Evolutionary conservation across 1,140 invertebrate species (phyloP).

Genomic region (Drosophila ananassae): DNA sequence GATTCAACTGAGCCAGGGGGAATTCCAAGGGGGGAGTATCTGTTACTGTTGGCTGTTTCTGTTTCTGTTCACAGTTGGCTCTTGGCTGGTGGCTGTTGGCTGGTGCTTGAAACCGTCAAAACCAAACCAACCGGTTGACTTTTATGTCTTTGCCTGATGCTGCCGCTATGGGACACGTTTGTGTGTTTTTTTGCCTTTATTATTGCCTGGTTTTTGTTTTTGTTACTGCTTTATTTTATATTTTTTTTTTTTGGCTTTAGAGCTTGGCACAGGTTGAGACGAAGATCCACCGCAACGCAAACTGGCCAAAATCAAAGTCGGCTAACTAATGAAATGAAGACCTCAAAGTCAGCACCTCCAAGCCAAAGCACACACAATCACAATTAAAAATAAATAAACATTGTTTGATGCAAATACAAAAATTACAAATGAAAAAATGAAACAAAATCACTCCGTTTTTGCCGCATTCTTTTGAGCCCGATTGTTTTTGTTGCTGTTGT

Average conservation of each 20-base stretch:
- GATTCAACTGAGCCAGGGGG: not conserved
- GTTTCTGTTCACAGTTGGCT: constrained; percentile 33
- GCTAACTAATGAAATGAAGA: constrained; percentile 44
- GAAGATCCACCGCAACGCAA: constrained; percentile 38
- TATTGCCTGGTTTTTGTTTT: constrained; percentile 32
- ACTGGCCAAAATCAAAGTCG: constrained; percentile 47
- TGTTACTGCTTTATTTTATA: constrained; percentile 21
- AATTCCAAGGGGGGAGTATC: constrained; percentile 1
- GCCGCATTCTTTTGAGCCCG: constrained; percentile 38
- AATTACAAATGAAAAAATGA: constrained; percentile 1
- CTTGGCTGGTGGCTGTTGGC: constrained; percentile 36
- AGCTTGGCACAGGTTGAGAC: constrained; percentile 73
- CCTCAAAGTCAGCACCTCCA: constrained; percentile 23
- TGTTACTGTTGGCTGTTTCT: constrained; percentile 9
- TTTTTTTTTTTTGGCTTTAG: constrained; percentile 37
- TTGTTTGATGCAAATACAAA: constrained; percentile 9
- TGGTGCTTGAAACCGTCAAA: constrained; percentile 62
- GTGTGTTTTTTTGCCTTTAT: constrained; percentile 39
- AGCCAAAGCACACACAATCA: constrained; percentile 3
- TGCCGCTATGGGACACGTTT: constrained; percentile 47
- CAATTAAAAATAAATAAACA: constrained; percentile 24
- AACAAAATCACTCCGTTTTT: constrained; percentile 6
- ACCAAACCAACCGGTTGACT: constrained; percentile 78
- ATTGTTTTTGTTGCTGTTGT: constrained; percentile 20
- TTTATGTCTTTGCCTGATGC: constrained; percentile 70